Evolutionary conservation across 2,888 invertebrate genomes (phyloP), one percentile per base, ranked within the genome.

Genomic region (Hipparchia sbordonii): DNA sequence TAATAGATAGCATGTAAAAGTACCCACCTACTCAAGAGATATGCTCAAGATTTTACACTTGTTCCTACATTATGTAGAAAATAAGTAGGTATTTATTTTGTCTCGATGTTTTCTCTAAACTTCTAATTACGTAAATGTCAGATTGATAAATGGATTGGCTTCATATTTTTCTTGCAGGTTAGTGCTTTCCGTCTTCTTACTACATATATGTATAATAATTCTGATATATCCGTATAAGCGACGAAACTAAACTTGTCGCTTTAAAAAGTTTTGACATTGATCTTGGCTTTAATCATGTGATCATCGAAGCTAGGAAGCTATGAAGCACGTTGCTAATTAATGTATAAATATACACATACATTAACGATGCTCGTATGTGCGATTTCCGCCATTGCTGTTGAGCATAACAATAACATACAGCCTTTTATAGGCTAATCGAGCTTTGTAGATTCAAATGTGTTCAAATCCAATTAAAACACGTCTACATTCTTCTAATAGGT

Each of bases 321-420:
- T 57, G 57, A 6, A 72, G 67, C 73, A 72, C n/a, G 52, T 65
- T 65, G 67, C 69, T 75, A 75, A 75, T 75, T 71, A 75, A 73
- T 73, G 71, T 61, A 71, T 69, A 73, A 73, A 75, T 73, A 71
- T 72, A 67, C 67, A 67, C 23, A 23, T 69, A 52, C 66, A 68
- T 59, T 45, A 68, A 61, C 56, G 51, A 69, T 69, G 69, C 60
- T 61, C 61, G 68, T 52, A 56, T 73, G 52, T 73, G 61, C 68
- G 75, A 73, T 73, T 75, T 71, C 72, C 73, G 69, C 69, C 4
- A 61, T 69, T 39, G n/a, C 52, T 52, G 60, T 9, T 69, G 61
- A 39, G 39, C 52, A 69, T 61, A 69, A 67, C 46, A 59, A 48
- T 46, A 56, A 57, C 46, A 67, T 57, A 7, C 51, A 65, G 6